Evolutionary conservation across 2,797 vertebrate species (phyloP).

Genomic region (Dallia pectoralis): DNA sequence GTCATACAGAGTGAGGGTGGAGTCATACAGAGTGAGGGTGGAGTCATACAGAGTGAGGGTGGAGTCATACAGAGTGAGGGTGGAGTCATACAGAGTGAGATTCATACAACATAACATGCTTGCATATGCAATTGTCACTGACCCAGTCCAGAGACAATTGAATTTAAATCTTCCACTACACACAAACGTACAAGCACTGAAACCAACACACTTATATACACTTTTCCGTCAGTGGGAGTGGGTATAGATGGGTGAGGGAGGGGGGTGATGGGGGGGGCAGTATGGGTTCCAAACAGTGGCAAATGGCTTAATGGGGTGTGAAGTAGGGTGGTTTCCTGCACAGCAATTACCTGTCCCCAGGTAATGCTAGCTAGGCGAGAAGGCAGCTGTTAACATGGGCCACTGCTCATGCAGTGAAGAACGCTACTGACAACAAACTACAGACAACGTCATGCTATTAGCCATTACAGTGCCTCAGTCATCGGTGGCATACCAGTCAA

Average conservation of each 20-base stretch:
- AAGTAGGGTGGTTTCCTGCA: conserved; percentile 42
- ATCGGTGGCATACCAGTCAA: not conserved
- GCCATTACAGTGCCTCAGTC: not conserved
- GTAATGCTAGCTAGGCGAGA: conserved; percentile 23
- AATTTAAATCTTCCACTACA: too few relatives aligned
- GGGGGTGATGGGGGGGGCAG: too few relatives aligned
- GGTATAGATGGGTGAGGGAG: not conserved
- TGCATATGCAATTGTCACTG: too few relatives aligned
- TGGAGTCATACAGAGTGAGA: too few relatives aligned
- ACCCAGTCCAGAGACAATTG: too few relatives aligned
- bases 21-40: too few relatives aligned
- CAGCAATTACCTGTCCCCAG: conserved; percentile 57
- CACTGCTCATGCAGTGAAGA: conserved; percentile 5
- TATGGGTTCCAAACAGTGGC: conserved; percentile 26
- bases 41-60: too few relatives aligned
- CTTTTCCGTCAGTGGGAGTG: conserved; percentile 7
- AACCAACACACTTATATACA: conserved; percentile 12
- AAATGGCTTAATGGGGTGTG: conserved; percentile 49
- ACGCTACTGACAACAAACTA: not conserved
- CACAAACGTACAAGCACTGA: not conserved
- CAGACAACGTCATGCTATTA: not conserved
- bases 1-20: too few relatives aligned
- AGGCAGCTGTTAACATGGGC: conserved; percentile 26
- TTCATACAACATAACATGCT: too few relatives aligned
- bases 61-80: too few relatives aligned